phyloP scores from a whole-genome alignment of 2,888 invertebrate genomes.

The Cybosia mesomella region DNA sequence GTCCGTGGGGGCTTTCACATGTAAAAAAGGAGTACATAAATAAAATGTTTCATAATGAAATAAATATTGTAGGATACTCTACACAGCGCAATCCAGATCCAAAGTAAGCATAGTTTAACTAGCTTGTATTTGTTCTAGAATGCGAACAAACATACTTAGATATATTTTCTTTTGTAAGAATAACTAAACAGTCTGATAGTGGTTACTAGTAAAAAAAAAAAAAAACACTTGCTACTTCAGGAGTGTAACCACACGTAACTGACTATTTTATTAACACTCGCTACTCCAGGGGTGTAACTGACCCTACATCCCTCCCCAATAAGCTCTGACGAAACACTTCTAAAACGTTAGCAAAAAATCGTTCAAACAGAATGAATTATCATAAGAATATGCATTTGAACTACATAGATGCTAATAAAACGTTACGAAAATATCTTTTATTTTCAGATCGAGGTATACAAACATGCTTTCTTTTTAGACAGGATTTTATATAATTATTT shows the following conservation, averaged over 20 bases:
- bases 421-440: slow-evolving; percentile 15
- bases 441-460: slow-evolving; percentile 7
- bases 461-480: slow-evolving; percentile 18
- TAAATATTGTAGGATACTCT: too few relatives aligned
- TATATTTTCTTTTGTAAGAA: background rate
- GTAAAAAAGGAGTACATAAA: too few relatives aligned
- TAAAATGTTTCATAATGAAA: too few relatives aligned
- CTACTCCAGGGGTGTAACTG: background rate
- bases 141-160: background rate
- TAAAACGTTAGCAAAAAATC: background rate
- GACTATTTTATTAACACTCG: too few relatives aligned
- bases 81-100: too few relatives aligned
- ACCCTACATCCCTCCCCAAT: background rate
- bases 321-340: background rate
- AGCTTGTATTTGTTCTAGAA: too few relatives aligned
- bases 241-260: too few relatives aligned
- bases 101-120: too few relatives aligned
- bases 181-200: background rate
- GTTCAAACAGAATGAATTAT: background rate
- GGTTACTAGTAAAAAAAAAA: background rate
- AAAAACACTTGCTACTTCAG: too few relatives aligned
- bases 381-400: slow-evolving; percentile 8
- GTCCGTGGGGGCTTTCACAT: too few relatives aligned
- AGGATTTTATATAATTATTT: slow-evolving; percentile 16
- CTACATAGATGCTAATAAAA: slow-evolving; percentile 10